Evolutionary conservation across 2,797 vertebrate genomes (phyloP).

Genomic region (Spheniscus humboldti): DNA sequence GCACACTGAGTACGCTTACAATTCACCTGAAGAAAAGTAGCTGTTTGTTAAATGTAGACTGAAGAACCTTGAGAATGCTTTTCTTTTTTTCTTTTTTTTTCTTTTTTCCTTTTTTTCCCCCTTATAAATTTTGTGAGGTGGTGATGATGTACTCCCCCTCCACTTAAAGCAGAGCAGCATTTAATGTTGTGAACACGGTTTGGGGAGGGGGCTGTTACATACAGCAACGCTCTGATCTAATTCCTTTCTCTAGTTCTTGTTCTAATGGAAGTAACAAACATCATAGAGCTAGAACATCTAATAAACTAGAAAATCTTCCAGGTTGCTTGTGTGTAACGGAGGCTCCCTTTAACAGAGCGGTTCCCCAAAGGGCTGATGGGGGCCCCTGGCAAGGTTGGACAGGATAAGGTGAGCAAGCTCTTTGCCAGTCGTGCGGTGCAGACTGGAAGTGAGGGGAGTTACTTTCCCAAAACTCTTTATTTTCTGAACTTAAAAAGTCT

Average conservation of each 20-base stretch:
- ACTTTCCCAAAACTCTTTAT: neutral
- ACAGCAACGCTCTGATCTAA: neutral
- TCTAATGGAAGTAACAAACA: neutral
- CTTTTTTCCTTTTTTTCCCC: neutral
- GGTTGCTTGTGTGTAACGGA: neutral
- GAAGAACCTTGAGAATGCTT: neutral
- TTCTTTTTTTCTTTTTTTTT: neutral
- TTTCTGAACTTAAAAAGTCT: neutral
- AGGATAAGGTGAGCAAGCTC: neutral
- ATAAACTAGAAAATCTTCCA: neutral
- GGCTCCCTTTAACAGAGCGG: neutral
- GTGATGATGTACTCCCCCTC: neutral
- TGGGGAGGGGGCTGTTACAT: neutral
- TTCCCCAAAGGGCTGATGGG: neutral
- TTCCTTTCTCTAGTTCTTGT: neutral
- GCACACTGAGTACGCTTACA: neutral
- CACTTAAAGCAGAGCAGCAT: too few relatives aligned
- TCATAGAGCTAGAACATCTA: neutral
- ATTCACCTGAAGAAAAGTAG: neutral
- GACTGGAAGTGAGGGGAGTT: neutral
- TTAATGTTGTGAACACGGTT: neutral
- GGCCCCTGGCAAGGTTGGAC: neutral
- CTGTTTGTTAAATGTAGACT: neutral
- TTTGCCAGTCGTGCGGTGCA: accelerated
- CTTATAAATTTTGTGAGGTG: neutral